Conservation (phyloP, 2,888 invertebrate genomes). For the Drosophila multiciliata region DNA sequence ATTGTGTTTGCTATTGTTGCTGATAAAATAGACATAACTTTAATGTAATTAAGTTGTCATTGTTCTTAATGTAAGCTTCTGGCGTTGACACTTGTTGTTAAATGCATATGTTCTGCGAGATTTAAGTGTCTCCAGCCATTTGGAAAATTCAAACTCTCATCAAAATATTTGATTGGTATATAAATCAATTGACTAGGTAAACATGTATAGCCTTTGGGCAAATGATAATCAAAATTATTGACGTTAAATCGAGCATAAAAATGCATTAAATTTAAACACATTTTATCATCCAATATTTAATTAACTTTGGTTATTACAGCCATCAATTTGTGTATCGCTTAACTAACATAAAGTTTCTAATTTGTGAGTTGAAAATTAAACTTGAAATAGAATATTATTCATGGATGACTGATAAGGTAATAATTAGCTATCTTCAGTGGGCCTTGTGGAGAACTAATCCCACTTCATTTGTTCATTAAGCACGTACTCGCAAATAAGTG, state of each 20-base stretch:
- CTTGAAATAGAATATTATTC: background rate
- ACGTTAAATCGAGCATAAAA: background rate
- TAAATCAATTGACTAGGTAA: slow-evolving; percentile 10
- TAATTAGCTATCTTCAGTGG: slow-evolving; percentile 23
- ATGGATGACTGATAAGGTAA: slow-evolving; percentile 1
- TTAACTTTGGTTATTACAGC: background rate
- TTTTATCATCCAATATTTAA: background rate
- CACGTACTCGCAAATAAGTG: slow-evolving; percentile 29
- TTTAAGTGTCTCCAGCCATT: background rate
- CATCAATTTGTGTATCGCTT: background rate
- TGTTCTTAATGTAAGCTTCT: slow-evolving; percentile 19
- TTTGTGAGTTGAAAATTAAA: slow-evolving; percentile 1
- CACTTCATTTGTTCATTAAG: slow-evolving; percentile 26
- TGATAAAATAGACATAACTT: slow-evolving; percentile 44
- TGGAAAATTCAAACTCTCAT: slow-evolving; percentile 12
- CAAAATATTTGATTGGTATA: slow-evolving; percentile 1
- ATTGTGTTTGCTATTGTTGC: slow-evolving; percentile 38
- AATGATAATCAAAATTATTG: background rate
- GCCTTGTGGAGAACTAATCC: slow-evolving; percentile 2
- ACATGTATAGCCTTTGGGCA: background rate
- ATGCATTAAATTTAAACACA: background rate
- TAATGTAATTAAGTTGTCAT: slow-evolving; percentile 48
- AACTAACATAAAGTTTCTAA: background rate
- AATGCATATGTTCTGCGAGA: slow-evolving; percentile 17
- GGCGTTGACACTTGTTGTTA: slow-evolving; percentile 25